phyloP scores from a whole-genome alignment of 2,888 invertebrate species.

The Ormia ochracea region DNA sequence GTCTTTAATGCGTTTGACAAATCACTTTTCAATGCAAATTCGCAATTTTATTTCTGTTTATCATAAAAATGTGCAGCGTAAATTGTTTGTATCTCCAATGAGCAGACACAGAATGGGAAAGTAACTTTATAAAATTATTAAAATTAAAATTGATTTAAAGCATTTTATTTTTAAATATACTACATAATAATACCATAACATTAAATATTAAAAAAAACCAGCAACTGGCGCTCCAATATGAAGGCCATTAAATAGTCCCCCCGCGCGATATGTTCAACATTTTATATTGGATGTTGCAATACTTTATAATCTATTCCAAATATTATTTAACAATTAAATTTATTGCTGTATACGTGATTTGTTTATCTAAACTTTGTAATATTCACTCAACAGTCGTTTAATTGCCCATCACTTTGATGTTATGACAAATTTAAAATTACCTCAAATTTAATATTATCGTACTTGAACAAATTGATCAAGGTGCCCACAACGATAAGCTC shows the following conservation, averaged over 20 bases:
- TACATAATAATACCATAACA: background rate
- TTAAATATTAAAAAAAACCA: background rate
- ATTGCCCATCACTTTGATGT: conserved; percentile 42
- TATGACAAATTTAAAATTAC: background rate
- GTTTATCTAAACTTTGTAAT: conserved; percentile 19
- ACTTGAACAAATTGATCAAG: conserved; percentile 6
- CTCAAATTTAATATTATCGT: background rate
- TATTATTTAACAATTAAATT: conserved; percentile 16
- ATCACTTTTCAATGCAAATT: conserved; percentile 70
- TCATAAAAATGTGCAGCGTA: conserved; percentile 2
- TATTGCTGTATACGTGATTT: conserved; percentile 39
- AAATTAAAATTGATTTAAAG: conserved; percentile 57
- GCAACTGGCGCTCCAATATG: conserved; percentile 48
- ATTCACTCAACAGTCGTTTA: conserved; percentile 45
- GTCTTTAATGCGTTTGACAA: conserved; percentile 67
- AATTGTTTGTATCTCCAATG: background rate
- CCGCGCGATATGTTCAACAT: background rate
- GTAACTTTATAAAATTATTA: conserved; percentile 62
- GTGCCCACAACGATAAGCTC: background rate
- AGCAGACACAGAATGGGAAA: conserved; percentile 14
- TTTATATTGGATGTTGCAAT: conserved; percentile 4
- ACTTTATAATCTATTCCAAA: conserved; percentile 7
- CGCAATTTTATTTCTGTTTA: conserved; percentile 51
- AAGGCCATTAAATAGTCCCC: conserved; percentile 25
- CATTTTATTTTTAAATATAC: background rate